Evolutionary conservation across 2,797 vertebrate genomes (phyloP).

Genomic region (Spea hammondii): DNA sequence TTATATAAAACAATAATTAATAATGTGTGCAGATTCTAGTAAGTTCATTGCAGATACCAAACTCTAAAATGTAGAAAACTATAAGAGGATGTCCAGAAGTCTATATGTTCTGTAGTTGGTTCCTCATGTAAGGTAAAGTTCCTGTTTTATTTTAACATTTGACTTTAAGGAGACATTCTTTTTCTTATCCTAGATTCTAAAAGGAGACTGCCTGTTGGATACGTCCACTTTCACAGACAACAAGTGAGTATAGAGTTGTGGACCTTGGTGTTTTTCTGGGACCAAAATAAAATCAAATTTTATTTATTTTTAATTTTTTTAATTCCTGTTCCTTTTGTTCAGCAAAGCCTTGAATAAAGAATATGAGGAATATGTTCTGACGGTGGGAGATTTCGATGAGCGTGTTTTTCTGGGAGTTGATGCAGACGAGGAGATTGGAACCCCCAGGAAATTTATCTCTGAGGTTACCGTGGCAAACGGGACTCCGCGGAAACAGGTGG

Average conservation of each 20-base stretch:
- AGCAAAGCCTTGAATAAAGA: slow-evolving; percentile 94
- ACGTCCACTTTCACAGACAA: slow-evolving; percentile 89
- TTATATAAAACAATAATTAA: too few relatives aligned
- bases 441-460: slow-evolving; percentile 75
- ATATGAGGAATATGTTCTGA: slow-evolving; percentile 95
- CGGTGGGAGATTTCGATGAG: slow-evolving; percentile 96
- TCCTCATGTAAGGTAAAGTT: too few relatives aligned
- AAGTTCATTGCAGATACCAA: too few relatives aligned
- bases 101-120: neutral
- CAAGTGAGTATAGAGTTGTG: slow-evolving; percentile 71
- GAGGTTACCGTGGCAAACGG: slow-evolving; percentile 66
- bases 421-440: slow-evolving; percentile 95
- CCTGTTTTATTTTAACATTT: neutral
- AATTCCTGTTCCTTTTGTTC: slow-evolving; percentile 38
- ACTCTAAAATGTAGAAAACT: too few relatives aligned
- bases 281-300: too few relatives aligned
- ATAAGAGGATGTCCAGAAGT: too few relatives aligned
- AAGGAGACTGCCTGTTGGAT: slow-evolving; percentile 85
- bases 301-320: neutral
- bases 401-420: slow-evolving; percentile 91
- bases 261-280: too few relatives aligned
- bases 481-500: slow-evolving; percentile 68
- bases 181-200: slow-evolving; percentile 79
- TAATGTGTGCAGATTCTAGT: too few relatives aligned
- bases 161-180: neutral